A percentile compares a stretch with the other conserved stretches of the same genome.
Conservation (phyloP, 35 echinoderm and acorn worm genomes). For the Apostichopus japonicus region DNA sequence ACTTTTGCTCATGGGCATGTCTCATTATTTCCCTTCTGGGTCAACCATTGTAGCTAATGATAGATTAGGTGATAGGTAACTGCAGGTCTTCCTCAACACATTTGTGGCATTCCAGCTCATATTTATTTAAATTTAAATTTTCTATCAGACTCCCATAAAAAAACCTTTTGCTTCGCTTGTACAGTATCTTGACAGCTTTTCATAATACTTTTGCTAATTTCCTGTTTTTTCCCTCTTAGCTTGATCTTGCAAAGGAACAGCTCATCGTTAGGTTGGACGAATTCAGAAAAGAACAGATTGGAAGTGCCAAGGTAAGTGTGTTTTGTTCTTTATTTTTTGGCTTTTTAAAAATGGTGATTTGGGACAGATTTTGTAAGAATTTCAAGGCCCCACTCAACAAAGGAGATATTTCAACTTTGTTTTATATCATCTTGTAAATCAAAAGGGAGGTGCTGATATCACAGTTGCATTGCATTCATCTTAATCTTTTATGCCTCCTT, state of each 20-base stretch:
- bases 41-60: too few relatives aligned
- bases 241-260: constrained; percentile 96
- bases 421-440: background rate
- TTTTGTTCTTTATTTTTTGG: background rate
- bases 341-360: background rate
- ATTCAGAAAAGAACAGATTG: constrained; percentile 94
- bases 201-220: too few relatives aligned
- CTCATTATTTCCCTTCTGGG: too few relatives aligned
- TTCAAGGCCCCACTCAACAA: background rate
- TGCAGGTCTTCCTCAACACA: too few relatives aligned
- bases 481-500: too few relatives aligned
- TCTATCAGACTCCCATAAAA: too few relatives aligned
- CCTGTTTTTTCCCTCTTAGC: constrained; percentile 41
- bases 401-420: background rate
- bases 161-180: too few relatives aligned
- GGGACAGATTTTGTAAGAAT: background rate
- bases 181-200: too few relatives aligned
- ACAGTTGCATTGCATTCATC: background rate
- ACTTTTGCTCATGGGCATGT: too few relatives aligned
- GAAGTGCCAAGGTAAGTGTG: constrained; percentile 80
- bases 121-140: too few relatives aligned
- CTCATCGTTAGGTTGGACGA: constrained; percentile 80
- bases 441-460: background rate
- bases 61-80: too few relatives aligned
- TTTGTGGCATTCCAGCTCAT: too few relatives aligned